These are phyloP conservation scores for Allenopithecus nigroviridis DNA, from an alignment of 2,797 vertebrate species.

Conservation along the genomic window DNA sequence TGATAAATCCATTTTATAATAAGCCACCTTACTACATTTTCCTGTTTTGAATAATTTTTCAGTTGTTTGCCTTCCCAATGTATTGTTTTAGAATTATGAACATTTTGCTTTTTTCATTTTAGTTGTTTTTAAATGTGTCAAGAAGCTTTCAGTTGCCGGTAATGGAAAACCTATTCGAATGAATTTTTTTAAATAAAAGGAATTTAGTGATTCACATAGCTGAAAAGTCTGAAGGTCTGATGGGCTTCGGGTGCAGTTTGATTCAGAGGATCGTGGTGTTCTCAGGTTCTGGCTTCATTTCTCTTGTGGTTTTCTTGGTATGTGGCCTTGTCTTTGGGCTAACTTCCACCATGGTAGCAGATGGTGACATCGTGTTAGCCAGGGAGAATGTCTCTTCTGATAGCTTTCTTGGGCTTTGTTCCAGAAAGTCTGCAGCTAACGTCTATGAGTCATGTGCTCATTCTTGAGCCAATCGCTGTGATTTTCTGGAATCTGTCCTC, in stretches of 20 bases:
- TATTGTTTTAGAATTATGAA: slow-evolving; percentile 1
- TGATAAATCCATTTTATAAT: background rate
- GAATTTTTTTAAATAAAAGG: background rate
- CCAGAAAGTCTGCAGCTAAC: background rate
- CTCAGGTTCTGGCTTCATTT: background rate
- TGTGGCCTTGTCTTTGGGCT: background rate
- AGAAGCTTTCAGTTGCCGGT: background rate
- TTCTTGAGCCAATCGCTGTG: background rate
- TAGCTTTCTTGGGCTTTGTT: background rate
- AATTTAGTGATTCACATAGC: background rate
- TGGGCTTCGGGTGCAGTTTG: background rate
- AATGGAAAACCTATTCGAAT: background rate
- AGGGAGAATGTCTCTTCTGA: background rate
- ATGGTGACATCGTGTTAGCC: background rate
- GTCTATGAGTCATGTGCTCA: no score
- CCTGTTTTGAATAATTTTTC: background rate
- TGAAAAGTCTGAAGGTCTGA: background rate
- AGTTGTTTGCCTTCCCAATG: background rate
- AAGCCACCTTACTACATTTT: background rate
- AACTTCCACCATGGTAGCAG: background rate
- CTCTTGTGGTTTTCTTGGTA: background rate
- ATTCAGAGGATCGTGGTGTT: background rate
- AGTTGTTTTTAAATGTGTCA: background rate
- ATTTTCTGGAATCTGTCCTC: background rate
- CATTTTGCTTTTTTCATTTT: background rate